Base-by-base conservation (phyloP, 1,140 invertebrate species). In the Polyergus mexicanus region DNA sequence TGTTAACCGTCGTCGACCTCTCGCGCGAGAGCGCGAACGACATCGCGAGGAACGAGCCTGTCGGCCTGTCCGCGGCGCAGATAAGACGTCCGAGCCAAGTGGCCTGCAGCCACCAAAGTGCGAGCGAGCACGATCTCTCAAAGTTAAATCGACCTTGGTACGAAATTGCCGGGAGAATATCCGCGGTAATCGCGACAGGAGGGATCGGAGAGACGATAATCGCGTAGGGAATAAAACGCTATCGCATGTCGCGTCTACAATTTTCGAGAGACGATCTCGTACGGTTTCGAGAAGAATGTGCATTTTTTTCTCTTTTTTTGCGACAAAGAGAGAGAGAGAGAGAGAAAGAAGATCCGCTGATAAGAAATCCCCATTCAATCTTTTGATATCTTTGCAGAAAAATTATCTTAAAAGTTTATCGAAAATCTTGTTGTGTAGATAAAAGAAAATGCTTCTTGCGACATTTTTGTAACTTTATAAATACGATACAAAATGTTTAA, bases 191-290 rank as follows among this genome's bases (percentile, higher is more conserved):
- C 68, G 54, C 28, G 56, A 25, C 84, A 47, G 32, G 74, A 71
- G 76, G 54, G 54, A 69, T 16, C 19, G 47, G 28, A 35, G 41
- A 74, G 56, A 66, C 56, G 76, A 76, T 78, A 78, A 72, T 86
- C 56, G 84, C 51, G 41, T 66, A 41, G 65, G 38, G 47, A 84
- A 72, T 74, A 74, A 78, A 81, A 85, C 83, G 85, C 88, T 74
- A 63, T 86, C 81, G 71, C 51, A 51, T 72, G 51, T 84, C 68
- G 72, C 75, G 84, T 81, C 60, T 84, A 63, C 88, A 88, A 85
- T 75, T 81, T 85, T 80, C 77, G 85, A 80, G 72, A 89, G 87
- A 91, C 88, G 85, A 88, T 51, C 88, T 86, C 88, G 80, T 86
- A 88, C 86, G 85, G 86, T 91, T 62, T 22, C 66, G 51, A 87